Evolutionary conservation across 2,888 invertebrate species (phyloP).

Genomic region (Neoascia interrupta): DNA sequence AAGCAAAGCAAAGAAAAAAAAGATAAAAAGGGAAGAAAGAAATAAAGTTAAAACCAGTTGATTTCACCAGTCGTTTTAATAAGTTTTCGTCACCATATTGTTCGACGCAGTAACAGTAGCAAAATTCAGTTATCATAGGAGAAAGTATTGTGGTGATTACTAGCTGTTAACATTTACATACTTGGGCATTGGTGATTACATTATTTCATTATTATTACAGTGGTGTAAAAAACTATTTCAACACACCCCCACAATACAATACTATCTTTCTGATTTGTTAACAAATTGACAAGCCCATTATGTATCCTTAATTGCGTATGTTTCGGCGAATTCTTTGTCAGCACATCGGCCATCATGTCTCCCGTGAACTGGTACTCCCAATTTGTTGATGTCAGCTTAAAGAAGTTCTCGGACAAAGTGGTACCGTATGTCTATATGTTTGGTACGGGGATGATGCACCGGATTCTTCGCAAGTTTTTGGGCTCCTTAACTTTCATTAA

Average conservation of each 20-base stretch:
- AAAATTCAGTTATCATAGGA: no score
- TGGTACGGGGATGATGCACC: slow-evolving; percentile 27
- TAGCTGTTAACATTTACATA: no score
- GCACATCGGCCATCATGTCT: slow-evolving; percentile 19
- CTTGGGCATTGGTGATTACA: no score
- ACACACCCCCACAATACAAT: slow-evolving; percentile 17
- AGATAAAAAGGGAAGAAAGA: no score
- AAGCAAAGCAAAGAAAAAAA: no score
- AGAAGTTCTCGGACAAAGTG: slow-evolving; percentile 27
- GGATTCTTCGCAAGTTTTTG: slow-evolving; percentile 37
- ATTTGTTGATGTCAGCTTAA: slow-evolving; percentile 1
- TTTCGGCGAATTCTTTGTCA: slow-evolving; percentile 15
- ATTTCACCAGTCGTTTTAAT: no score
- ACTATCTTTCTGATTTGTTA: neutral
- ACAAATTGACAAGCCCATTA: neutral
- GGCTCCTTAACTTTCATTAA: slow-evolving; percentile 24
- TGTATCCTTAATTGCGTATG: slow-evolving; percentile 8
- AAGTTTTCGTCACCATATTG: no score
- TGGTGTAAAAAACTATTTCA: no score
- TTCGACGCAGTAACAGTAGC: no score
- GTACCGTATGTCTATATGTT: slow-evolving; percentile 37
- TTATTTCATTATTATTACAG: no score
- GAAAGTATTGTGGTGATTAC: no score
- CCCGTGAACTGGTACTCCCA: slow-evolving; percentile 20
- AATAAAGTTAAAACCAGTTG: no score